These are phyloP conservation scores for Archilochus colubris DNA, from an alignment of 2,113 vertebrate genomes.

Conservation along the genomic window DNA sequence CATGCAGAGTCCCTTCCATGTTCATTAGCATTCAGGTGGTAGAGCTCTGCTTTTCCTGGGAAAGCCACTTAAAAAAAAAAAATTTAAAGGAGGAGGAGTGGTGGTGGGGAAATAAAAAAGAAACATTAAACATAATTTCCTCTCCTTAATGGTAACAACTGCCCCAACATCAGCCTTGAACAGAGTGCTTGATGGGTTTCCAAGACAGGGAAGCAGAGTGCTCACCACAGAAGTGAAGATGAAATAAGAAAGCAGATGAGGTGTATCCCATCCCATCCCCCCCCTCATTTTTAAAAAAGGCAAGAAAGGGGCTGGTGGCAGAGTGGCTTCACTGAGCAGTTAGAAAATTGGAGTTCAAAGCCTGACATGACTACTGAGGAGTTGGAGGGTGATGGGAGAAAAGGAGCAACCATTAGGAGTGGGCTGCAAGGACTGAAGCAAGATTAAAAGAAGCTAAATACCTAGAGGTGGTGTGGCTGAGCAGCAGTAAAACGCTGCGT, in stretches of 20 bases:
- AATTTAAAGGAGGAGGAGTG: neutral
- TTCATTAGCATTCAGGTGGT: slow-evolving; percentile 67
- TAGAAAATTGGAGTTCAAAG: slow-evolving; percentile 59
- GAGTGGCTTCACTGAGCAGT: slow-evolving; percentile 54
- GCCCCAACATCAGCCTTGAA: neutral
- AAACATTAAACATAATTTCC: slow-evolving; percentile 41
- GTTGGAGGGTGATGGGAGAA: slow-evolving; percentile 44
- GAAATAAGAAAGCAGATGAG: slow-evolving; percentile 50
- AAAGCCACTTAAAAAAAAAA: slow-evolving; percentile 49
- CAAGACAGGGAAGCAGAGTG: neutral
- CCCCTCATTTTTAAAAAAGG: slow-evolving; percentile 44
- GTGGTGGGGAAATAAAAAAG: neutral
- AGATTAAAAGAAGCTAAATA: slow-evolving; percentile 67
- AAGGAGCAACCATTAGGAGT: slow-evolving; percentile 25
- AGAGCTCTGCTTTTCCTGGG: slow-evolving; percentile 36
- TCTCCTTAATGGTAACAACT: slow-evolving; percentile 71
- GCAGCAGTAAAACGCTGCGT: neutral
- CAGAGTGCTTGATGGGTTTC: neutral
- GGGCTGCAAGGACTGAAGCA: slow-evolving; percentile 43
- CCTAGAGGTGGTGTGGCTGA: slow-evolving; percentile 43
- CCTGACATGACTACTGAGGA: slow-evolving; percentile 57
- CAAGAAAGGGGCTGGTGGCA: neutral
- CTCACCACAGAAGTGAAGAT: slow-evolving; percentile 26
- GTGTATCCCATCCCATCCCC: neutral
- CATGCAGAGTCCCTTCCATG: neutral